These are phyloP conservation scores for Valencia hispanica DNA, from an alignment of 2,797 vertebrate genomes.

Conservation along the genomic window DNA sequence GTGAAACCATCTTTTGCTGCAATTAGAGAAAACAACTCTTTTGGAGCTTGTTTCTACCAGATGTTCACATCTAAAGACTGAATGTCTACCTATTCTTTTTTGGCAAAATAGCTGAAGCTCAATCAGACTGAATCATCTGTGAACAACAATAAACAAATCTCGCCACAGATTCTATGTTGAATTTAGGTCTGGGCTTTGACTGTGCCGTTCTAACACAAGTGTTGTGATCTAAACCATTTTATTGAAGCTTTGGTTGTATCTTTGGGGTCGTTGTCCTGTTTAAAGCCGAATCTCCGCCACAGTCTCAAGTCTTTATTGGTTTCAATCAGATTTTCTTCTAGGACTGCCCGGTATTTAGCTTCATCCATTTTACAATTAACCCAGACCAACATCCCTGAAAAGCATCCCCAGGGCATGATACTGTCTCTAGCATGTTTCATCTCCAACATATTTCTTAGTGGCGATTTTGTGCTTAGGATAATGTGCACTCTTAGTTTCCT, in stretches of 20 bases:
- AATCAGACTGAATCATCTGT: neutral
- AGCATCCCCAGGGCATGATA: neutral
- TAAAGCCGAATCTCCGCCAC: neutral
- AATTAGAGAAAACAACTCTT: too few species aligned
- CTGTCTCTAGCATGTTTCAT: too few species aligned
- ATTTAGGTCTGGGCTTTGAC: neutral
- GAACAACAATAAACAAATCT: neutral
- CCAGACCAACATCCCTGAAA: neutral
- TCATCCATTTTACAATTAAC: neutral
- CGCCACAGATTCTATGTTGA: neutral
- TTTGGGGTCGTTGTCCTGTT: neutral
- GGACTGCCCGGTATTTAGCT: neutral
- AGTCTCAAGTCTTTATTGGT: neutral
- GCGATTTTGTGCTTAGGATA: neutral
- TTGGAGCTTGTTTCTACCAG: too few species aligned
- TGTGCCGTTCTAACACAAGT: neutral
- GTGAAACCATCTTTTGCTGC: too few species aligned
- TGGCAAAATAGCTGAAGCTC: too few species aligned
- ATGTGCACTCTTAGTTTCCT: constrained; percentile 1
- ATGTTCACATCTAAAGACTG: too few species aligned
- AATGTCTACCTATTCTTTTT: too few species aligned
- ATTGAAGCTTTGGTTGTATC: neutral
- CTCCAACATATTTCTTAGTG: neutral
- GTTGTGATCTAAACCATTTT: neutral
- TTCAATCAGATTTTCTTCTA: neutral